Percentiles rank a stretch among this genome's conserved stretches.
phyloP scores from a whole-genome alignment of 2,113 vertebrate species.

The Sitta europaea region DNA sequence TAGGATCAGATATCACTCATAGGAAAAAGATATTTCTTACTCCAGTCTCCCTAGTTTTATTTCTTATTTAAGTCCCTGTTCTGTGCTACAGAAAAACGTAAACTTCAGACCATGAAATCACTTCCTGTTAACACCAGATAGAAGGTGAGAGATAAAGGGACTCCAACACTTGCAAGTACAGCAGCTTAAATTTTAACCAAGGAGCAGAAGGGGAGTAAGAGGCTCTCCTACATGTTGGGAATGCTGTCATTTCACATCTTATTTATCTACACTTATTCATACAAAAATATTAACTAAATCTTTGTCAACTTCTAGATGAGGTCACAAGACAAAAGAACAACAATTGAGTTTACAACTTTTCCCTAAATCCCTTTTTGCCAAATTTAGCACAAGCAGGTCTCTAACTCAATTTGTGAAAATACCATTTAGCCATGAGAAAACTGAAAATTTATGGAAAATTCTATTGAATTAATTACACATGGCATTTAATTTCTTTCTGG shows the following conservation, averaged over 20 bases:
- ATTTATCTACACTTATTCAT: not conserved
- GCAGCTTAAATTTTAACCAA: not conserved
- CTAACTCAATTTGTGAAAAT: constrained; percentile 3
- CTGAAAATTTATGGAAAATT: not conserved
- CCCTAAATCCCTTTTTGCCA: not conserved
- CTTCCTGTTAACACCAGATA: not conserved
- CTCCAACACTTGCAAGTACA: not conserved
- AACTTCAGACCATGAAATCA: not conserved
- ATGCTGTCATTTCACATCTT: not conserved
- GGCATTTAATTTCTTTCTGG: not conserved
- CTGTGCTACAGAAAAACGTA: not conserved
- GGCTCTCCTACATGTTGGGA: not conserved
- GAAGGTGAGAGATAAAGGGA: not conserved
- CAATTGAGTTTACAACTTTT: not conserved
- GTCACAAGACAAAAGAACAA: not conserved
- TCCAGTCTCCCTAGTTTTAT: not conserved
- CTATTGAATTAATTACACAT: not conserved
- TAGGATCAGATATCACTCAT: not conserved
- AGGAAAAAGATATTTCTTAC: not conserved
- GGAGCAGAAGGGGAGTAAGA: not conserved
- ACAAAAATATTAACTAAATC: not conserved
- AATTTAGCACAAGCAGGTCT: not conserved
- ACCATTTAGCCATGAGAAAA: not conserved
- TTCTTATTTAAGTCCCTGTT: not conserved
- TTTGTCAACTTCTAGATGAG: not conserved